These are phyloP conservation scores for Caenorhabditis inopinata DNA, from an alignment of 1,140 invertebrate genomes.

Conservation along the genomic window DNA sequence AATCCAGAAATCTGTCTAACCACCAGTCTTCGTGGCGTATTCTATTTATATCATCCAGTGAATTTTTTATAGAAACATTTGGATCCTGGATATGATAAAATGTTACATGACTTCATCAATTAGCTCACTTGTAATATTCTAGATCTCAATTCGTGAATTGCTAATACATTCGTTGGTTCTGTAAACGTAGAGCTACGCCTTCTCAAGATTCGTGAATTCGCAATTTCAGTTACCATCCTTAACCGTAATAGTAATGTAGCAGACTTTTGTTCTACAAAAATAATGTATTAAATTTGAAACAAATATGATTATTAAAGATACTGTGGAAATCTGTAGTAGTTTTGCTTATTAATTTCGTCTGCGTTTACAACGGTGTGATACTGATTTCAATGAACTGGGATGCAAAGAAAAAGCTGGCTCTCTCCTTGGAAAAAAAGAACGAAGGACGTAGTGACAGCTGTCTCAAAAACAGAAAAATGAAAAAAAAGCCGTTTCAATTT, in stretches of 20 bases:
- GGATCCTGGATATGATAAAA: background rate
- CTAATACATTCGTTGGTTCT: background rate
- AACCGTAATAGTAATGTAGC: background rate
- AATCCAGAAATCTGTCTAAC: constrained; percentile 38
- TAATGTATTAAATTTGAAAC: no score
- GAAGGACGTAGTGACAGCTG: no score
- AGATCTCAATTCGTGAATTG: constrained; percentile 4
- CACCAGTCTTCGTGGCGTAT: constrained; percentile 49
- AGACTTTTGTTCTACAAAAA: no score
- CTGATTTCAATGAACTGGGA: no score
- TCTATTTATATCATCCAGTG: background rate
- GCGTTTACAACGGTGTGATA: no score
- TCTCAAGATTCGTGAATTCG: constrained; percentile 3
- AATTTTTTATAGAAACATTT: background rate
- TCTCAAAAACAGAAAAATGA: no score
- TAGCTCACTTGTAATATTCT: background rate
- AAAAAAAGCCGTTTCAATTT: no score
- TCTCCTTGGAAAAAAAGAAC: no score
- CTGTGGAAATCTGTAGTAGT: no score
- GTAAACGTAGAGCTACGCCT: constrained; percentile 11
- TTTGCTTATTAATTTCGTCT: no score
- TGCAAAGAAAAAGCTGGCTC: no score
- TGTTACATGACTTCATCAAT: background rate
- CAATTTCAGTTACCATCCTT: background rate
- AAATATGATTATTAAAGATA: no score